phyloP scores from a whole-genome alignment of 64 coral and sea anemone species.

The Montipora capricornis region DNA sequence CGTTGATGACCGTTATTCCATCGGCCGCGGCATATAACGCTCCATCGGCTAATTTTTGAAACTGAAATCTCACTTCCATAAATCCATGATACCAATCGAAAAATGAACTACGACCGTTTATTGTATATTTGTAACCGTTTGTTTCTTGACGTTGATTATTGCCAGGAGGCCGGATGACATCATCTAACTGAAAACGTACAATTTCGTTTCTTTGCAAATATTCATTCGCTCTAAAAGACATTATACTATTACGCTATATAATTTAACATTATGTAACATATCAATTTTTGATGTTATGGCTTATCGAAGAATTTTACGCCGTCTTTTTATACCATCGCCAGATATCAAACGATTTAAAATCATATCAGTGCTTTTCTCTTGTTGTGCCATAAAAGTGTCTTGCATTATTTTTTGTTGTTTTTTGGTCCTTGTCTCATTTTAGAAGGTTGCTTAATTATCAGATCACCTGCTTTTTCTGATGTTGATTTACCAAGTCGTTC shows the following conservation, averaged over 20 bases:
- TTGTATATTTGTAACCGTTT: neutral
- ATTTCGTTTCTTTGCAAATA: neutral
- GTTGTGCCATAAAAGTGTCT: neutral
- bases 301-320: too few relatives aligned
- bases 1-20: neutral
- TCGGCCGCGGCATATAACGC: neutral
- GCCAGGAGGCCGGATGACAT: neutral
- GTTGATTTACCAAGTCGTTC: neutral
- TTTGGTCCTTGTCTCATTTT: neutral
- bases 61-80: neutral
- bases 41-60: neutral
- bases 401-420: neutral
- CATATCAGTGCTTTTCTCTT: too few relatives aligned
- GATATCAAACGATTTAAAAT: too few relatives aligned
- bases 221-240: neutral
- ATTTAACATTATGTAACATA: neutral
- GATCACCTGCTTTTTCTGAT: too few relatives aligned
- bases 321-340: too few relatives aligned
- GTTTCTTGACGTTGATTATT: neutral
- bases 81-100: neutral
- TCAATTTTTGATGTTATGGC: neutral
- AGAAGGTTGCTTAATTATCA: too few relatives aligned
- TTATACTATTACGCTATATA: neutral
- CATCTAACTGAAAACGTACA: neutral
- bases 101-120: neutral